Evolutionary conservation across 92 coral and sea anemone genomes (phyloP).

Genomic region (Ricordea florida): DNA sequence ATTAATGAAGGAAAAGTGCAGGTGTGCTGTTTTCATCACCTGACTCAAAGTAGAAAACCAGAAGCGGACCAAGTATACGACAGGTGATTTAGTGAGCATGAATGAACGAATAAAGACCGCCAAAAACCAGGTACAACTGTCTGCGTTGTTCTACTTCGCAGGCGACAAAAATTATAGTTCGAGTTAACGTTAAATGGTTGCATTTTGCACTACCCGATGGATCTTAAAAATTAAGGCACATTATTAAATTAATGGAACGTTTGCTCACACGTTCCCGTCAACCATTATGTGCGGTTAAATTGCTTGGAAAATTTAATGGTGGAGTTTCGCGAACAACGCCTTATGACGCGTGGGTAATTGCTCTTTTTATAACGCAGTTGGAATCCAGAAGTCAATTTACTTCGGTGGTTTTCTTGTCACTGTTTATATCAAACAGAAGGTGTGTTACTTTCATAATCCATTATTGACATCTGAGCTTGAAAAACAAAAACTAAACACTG

Average conservation of each 20-base stretch:
- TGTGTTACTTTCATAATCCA: not conserved
- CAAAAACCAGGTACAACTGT: no score
- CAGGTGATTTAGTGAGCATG: slow-evolving; percentile 6
- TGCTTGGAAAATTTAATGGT: slow-evolving; percentile 1
- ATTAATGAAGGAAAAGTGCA: slow-evolving; percentile 29
- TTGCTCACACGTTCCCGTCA: slow-evolving; percentile 4
- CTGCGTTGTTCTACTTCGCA: no score
- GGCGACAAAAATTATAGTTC: no score
- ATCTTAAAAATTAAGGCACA: not conserved
- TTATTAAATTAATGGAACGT: slow-evolving; percentile 26
- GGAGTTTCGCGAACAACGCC: not conserved
- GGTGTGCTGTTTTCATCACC: slow-evolving; percentile 20
- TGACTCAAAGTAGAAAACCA: slow-evolving; percentile 1
- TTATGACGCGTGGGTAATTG: slow-evolving; percentile 40
- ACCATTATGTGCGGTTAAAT: slow-evolving; percentile 12
- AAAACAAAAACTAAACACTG: no score
- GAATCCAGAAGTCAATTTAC: slow-evolving; percentile 38
- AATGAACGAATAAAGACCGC: not conserved
- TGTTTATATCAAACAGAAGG: not conserved
- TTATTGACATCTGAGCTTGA: no score
- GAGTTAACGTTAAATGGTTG: no score
- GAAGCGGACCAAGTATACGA: not conserved
- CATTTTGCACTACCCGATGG: no score
- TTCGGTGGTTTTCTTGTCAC: not conserved
- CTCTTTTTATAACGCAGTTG: slow-evolving; percentile 40